Base-by-base conservation (phyloP, 2,797 vertebrate species). In the Hyperoplus immaculatus region DNA sequence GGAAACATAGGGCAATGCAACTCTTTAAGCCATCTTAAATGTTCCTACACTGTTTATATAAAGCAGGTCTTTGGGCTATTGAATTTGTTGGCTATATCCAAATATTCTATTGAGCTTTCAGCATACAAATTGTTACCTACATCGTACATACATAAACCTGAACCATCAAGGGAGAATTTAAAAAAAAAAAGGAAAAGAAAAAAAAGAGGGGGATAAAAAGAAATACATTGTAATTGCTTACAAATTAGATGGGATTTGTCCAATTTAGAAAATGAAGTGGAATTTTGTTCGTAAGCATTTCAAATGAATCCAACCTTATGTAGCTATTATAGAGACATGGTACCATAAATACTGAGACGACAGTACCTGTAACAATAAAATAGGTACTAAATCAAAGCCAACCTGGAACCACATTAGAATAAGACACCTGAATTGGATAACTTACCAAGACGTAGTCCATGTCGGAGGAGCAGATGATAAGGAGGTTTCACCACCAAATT, bases 391-490 rank as follows among this genome's bases (percentile, higher is more conserved):
- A 8, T 50, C 10, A 41, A 21, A 12, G 4, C 6, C 38, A 54
- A 29, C 13, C 16, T 66, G 13, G 62, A 47, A 64, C 51, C 54
- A 45, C 38, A 57, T 72, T 7, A 13, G 76, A 45, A 83, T 9
- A 45, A 43, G 64, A 64, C 6, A 80, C 43, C 16, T 57, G 0
- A 67, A 58, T 0, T 57, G 13, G 4, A 42, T 75, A 65, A 93
- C 94, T 94, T 81, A 94, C 94, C 91, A 84, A 73, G 42, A 81
- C 18, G 61, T 79, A 57, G 58, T 83, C 62, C 93, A 94, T 93
- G 73, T 39, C 87, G 14, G 67, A 58, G 13, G 12, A 75, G 9
- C 18, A 43, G 14, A 63, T 10, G 0, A 18, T 41, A 53, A 75
- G 29, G 64, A 63, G 59, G 74, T 54, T 50, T 43, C 69, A 64